phyloP scores from a whole-genome alignment of 2,113 vertebrate genomes.

The Pantherophis guttatus region DNA sequence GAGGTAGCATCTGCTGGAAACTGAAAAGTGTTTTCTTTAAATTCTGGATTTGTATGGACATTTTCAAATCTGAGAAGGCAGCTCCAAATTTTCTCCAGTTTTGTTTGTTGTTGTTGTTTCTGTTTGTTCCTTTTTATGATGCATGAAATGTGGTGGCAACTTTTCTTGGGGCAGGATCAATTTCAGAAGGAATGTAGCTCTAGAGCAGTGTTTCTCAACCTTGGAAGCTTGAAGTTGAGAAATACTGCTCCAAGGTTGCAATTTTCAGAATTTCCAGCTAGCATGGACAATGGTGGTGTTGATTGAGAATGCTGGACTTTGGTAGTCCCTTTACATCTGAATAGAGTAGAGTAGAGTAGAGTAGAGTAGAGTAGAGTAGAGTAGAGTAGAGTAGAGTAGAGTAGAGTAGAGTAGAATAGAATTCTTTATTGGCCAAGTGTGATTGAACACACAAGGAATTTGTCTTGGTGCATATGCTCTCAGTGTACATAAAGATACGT shows the following conservation, averaged over 20 bases:
- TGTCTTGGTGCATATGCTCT: too few species aligned
- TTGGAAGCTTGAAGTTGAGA: too few species aligned
- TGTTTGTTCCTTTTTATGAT: not conserved
- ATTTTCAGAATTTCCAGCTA: not conserved
- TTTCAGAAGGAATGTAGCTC: not conserved
- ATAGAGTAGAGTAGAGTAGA: too few species aligned
- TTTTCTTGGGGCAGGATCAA: not conserved
- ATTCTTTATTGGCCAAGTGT: too few species aligned
- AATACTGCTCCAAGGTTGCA: not conserved
- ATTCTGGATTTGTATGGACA: not conserved
- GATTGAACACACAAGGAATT: too few species aligned
- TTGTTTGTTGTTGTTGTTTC: not conserved
- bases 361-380: too few species aligned
- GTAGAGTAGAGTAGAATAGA: too few species aligned
- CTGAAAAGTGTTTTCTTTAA: not conserved
- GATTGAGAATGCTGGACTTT: not conserved
- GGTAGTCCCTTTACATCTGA: not conserved
- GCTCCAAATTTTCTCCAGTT: not conserved
- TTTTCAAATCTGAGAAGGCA: not conserved
- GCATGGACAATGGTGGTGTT: not conserved
- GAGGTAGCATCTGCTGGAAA: not conserved
- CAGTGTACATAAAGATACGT: too few species aligned
- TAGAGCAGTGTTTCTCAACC: not conserved
- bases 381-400: too few species aligned
- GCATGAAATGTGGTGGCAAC: not conserved